Conservation (phyloP, 2,888 invertebrate genomes). For the Tineola bisselliella region DNA sequence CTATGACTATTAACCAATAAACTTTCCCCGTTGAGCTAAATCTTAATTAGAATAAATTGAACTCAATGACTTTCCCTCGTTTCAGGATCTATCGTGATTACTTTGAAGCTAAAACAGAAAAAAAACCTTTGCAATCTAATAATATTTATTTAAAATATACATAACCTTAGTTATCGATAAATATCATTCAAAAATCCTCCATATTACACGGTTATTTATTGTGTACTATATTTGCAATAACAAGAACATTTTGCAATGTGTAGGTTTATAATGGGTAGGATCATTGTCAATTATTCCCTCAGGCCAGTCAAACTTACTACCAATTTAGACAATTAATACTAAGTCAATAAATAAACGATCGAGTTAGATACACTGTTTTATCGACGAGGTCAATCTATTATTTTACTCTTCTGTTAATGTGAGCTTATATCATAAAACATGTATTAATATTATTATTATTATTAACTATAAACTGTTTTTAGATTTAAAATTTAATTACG, state of each 20-base stretch:
- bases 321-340: background rate
- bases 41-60: background rate
- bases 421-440: background rate
- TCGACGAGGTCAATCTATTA: background rate
- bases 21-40: no score
- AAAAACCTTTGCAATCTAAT: no score
- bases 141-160: no score
- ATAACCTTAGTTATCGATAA: no score
- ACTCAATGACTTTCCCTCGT: background rate
- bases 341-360: background rate
- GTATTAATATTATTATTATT: background rate
- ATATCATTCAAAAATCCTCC: no score
- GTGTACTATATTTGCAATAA: no score
- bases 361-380: background rate
- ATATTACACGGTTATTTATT: no score
- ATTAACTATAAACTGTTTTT: no score
- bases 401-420: background rate
- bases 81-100: background rate
- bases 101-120: no score
- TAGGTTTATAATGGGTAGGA: background rate
- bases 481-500: no score
- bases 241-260: background rate
- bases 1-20: no score
- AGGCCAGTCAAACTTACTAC: background rate
- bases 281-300: slow-evolving; percentile 2